These are phyloP conservation scores for Trachelus iudaicus DNA, from an alignment of 2,888 invertebrate genomes.

Conservation along the genomic window DNA sequence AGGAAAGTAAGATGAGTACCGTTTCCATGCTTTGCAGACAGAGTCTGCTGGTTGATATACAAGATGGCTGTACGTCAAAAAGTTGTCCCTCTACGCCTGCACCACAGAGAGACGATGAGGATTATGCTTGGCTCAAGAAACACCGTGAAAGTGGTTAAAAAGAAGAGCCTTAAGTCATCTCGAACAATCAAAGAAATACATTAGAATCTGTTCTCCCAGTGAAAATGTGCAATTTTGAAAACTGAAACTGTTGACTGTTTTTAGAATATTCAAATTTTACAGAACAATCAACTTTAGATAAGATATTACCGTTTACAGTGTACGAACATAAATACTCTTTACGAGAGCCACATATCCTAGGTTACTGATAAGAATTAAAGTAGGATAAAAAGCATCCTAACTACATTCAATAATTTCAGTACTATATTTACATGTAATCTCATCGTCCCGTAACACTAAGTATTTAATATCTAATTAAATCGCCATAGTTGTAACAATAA, in stretches of 20 bases:
- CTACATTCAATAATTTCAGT: neutral
- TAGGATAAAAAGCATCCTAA: neutral
- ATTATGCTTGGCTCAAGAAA: conserved; percentile 22
- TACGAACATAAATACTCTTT: neutral
- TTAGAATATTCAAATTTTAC: neutral
- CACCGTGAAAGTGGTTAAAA: conserved; percentile 21
- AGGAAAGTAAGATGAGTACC: conserved; percentile 68
- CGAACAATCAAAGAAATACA: neutral
- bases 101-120: conserved; percentile 23
- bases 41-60: conserved; percentile 76
- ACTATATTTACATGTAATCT: neutral
- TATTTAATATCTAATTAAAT: neutral
- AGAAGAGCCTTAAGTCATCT: neutral
- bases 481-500: neutral
- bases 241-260: neutral
- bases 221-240: neutral
- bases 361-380: neutral
- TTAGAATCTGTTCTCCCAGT: neutral
- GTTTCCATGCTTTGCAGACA: conserved; percentile 80
- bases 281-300: neutral
- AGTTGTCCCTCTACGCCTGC: conserved; percentile 36
- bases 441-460: neutral
- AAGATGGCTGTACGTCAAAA: conserved; percentile 29
- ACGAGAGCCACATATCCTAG: neutral
- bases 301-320: neutral